phyloP scores from a whole-genome alignment of 2,888 invertebrate species.

The Ectobius pallidus region DNA sequence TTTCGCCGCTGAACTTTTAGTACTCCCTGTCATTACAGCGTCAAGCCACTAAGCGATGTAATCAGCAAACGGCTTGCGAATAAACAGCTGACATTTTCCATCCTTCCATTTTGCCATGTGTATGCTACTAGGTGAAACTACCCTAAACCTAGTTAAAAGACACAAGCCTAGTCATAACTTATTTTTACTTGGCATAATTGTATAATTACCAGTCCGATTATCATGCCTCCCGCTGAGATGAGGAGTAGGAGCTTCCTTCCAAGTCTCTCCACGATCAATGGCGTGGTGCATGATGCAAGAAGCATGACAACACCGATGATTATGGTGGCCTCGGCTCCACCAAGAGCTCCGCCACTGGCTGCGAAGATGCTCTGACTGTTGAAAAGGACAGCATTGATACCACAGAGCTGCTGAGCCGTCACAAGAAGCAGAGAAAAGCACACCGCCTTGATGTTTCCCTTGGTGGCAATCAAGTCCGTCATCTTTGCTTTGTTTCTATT shows the following conservation, averaged over 20 bases:
- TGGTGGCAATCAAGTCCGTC: conserved; percentile 66
- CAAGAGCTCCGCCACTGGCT: conserved; percentile 39
- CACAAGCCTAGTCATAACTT: no score
- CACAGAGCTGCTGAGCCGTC: conserved; percentile 82
- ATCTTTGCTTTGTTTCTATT: conserved; percentile 53
- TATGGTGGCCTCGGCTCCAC: conserved; percentile 55
- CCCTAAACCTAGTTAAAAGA: no score
- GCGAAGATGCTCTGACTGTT: conserved; percentile 72
- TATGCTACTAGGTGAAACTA: no score
- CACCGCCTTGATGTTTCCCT: conserved; percentile 76
- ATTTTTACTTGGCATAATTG: no score
- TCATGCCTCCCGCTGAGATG: conserved; percentile 71
- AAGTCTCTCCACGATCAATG: conserved; percentile 75
- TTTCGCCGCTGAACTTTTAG: no score
- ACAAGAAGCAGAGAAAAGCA: conserved; percentile 76
- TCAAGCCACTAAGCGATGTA: no score
- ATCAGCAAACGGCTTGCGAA: no score
- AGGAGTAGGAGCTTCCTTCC: conserved; percentile 77
- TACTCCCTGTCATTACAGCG: no score
- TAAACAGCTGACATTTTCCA: no score
- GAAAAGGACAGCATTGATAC: conserved; percentile 82
- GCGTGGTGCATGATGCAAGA: conserved; percentile 70
- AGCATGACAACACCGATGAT: conserved; percentile 78
- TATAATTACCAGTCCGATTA: conserved; percentile 66
- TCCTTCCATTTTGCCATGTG: no score